Percentiles rank a stretch among this genome's conserved stretches.
These are phyloP conservation scores for Allygus modestus DNA, from an alignment of 2,888 invertebrate genomes.

Conservation along the genomic window DNA sequence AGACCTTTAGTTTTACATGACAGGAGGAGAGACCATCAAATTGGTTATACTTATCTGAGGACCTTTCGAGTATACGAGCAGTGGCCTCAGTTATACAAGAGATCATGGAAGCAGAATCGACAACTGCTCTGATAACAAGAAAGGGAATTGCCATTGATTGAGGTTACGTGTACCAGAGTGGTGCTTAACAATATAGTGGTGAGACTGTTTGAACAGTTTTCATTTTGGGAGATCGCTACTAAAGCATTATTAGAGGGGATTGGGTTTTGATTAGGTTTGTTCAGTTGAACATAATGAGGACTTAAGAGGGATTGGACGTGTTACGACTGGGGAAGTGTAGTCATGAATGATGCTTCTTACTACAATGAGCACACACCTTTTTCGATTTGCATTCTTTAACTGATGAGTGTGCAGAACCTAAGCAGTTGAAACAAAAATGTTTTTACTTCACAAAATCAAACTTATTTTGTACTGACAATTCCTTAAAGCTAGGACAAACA, in stretches of 20 bases:
- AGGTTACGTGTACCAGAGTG: neutral
- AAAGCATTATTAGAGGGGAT: neutral
- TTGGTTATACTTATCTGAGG: neutral
- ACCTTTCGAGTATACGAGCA: neutral
- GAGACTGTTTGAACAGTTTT: neutral
- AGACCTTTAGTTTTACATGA: slow-evolving; percentile 1
- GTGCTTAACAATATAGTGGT: slow-evolving; percentile 24
- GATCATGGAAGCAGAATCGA: slow-evolving; percentile 29
- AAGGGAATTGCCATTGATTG: neutral
- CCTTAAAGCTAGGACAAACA: neutral
- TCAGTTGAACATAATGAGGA: neutral
- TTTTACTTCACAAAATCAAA: neutral
- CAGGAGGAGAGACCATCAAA: slow-evolving; percentile 15
- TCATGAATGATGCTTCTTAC: slow-evolving; percentile 1
- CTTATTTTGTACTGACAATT: neutral
- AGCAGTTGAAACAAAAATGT: neutral
- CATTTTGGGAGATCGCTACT: neutral
- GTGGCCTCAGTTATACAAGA: neutral
- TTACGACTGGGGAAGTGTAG: neutral
- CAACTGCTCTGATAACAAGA: slow-evolving; percentile 20
- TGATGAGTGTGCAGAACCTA: neutral
- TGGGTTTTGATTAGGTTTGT: neutral
- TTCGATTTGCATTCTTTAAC: slow-evolving; percentile 10
- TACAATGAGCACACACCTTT: neutral
- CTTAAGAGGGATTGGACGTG: neutral